Base-by-base conservation (phyloP, 2,797 vertebrate genomes). In the Alcedo quadribrachys region DNA sequence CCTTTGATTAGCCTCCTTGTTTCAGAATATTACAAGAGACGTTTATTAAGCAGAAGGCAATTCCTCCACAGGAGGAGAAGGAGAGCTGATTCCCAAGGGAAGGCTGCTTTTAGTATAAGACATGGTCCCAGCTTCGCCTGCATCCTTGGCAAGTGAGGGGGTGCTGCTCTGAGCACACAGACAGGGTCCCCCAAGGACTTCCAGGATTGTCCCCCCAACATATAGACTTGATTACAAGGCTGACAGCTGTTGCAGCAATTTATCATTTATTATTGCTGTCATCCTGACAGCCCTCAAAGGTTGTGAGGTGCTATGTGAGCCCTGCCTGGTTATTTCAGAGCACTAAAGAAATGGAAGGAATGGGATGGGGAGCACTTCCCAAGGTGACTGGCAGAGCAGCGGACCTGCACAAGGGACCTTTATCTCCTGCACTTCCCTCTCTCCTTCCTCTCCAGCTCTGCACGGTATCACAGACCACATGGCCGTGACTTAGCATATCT, bases 1-100 rank as follows among this genome's bases (percentile, higher is more conserved):
- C 81, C 97, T 98, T 97, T 98, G 97, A 98, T 97, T 97, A 98
- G 96, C 92, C 97, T 97, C 91, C 97, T 97, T 97, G 96, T 97
- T 97, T 96, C 95, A 85, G 97, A 97, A 94, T 97, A 98, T 97
- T 97, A 97, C 97, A 97, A 97, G 96, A 96, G 95, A 85, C 88
- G 0, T 97, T 97, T 97, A 96, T 97, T 97, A 97, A 97, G 95
- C 94, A 95, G 91, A 97, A 96, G 87, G 93, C 94, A 84, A 85
- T 96, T 96, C 91, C 86, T 94, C 77, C 7, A 22, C 91, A 92
- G 73, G 78, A 78, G 67, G 45, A 96, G 85, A 92, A 81, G 88
- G 78, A 45, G 70, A 94, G 90, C 85, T 93, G 60, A 90, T 82
- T 95, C 84, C 58, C 43, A 53, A 90, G 40, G 65, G 40, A 86